Percentiles rank a stretch among this genome's conserved stretches.
These are phyloP conservation scores for Yoshiicerus persimilis DNA, from an alignment of 1,140 invertebrate genomes.

Conservation along the genomic window DNA sequence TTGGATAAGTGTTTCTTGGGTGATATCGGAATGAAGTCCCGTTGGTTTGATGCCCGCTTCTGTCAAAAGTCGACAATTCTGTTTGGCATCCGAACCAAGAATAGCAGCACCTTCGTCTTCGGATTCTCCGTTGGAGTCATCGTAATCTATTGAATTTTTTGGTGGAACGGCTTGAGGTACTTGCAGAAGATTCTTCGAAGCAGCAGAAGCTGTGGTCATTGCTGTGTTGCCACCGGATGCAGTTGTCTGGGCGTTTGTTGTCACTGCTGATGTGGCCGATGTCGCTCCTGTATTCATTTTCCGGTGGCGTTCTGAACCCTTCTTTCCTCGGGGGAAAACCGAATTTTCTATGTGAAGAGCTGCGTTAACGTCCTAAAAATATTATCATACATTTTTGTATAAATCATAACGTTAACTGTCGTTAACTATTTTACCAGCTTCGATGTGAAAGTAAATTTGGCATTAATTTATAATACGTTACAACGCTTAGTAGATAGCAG, in stretches of 20 bases:
- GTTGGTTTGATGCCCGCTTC: neutral
- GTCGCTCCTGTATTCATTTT: neutral
- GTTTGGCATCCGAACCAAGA: neutral
- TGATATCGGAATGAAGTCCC: slow-evolving; percentile 20
- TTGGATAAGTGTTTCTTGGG: slow-evolving; percentile 40
- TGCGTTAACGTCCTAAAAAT: slow-evolving; percentile 76
- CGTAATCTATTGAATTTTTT: neutral
- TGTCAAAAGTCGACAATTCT: neutral
- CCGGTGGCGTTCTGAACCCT: neutral
- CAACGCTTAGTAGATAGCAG: too few species aligned
- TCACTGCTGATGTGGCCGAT: neutral
- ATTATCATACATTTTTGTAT: neutral
- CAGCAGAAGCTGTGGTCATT: neutral
- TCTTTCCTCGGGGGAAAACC: slow-evolving; percentile 71
- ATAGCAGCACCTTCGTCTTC: slow-evolving; percentile 7
- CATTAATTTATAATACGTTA: too few species aligned
- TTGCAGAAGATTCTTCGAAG: neutral
- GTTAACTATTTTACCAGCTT: too few species aligned
- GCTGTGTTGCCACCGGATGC: neutral
- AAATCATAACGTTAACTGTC: too few species aligned
- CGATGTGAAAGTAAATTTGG: too few species aligned
- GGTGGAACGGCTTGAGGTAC: neutral
- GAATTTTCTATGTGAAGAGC: slow-evolving; percentile 86
- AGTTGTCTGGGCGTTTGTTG: neutral
- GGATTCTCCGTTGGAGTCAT: neutral